A percentile compares a stretch with the other conserved stretches of the same genome.
Conservation (phyloP, 2,888 invertebrate genomes). For the Aromia moschata region DNA sequence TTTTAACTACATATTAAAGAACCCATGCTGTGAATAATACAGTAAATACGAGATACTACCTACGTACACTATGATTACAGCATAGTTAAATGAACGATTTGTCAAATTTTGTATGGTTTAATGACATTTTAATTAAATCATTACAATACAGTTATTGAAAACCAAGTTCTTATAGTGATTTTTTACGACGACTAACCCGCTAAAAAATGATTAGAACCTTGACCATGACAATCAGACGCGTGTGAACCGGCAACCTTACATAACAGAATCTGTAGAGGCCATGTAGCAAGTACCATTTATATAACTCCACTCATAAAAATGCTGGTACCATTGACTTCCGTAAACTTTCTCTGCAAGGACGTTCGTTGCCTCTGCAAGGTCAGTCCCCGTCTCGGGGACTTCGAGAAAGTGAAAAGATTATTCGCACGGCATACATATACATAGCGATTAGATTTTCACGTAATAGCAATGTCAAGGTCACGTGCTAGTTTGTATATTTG, state of each 20-base stretch:
- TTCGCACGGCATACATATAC: not conserved
- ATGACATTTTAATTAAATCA: too few relatives aligned
- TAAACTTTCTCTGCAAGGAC: conserved; percentile 56
- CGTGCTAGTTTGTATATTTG: not conserved
- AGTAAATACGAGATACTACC: too few relatives aligned
- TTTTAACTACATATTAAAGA: too few relatives aligned
- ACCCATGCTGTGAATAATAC: too few relatives aligned
- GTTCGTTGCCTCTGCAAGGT: conserved; percentile 45
- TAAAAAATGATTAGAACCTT: conserved; percentile 31
- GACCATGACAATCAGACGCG: conserved; percentile 18
- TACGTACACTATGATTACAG: too few relatives aligned
- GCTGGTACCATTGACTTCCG: conserved; percentile 38
- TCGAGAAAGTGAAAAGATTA: conserved; percentile 22
- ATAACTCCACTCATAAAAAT: conserved; percentile 36
- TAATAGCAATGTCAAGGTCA: conserved; percentile 41
- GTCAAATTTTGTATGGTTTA: too few relatives aligned
- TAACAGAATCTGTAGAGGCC: conserved; percentile 32
- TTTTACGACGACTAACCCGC: too few relatives aligned
- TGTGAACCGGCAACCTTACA: not conserved
- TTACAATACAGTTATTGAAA: too few relatives aligned
- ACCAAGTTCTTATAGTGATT: too few relatives aligned
- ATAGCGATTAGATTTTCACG: conserved; percentile 9
- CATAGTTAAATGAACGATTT: too few relatives aligned
- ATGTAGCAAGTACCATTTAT: conserved; percentile 41
- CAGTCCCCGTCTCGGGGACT: conserved; percentile 32